A percentile compares a stretch with the other conserved stretches of the same genome.
These are phyloP conservation scores for Caloenas nicobarica DNA, from an alignment of 2,113 vertebrate species.

Conservation along the genomic window DNA sequence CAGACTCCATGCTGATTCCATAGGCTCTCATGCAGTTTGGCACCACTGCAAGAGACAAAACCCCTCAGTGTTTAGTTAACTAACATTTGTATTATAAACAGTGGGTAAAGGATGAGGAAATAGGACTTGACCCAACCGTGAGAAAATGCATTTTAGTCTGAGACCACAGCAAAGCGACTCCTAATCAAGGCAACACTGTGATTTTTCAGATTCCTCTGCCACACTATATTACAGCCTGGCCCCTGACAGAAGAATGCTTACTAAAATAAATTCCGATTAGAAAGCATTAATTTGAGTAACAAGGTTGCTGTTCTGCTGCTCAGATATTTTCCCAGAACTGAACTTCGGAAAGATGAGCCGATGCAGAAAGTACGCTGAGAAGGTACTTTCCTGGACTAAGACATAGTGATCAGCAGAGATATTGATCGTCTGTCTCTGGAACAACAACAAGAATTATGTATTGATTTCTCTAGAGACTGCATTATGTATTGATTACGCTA, in stretches of 20 bases:
- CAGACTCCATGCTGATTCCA: not conserved
- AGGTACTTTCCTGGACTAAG: conserved; percentile 32
- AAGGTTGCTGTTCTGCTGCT: not conserved
- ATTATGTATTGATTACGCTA: conserved; percentile 35
- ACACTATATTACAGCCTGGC: not conserved
- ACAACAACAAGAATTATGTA: conserved; percentile 54
- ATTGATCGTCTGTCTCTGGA: conserved; percentile 32
- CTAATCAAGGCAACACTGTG: conserved; percentile 3
- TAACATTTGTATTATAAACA: conserved; percentile 66
- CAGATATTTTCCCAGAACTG: conserved; percentile 23
- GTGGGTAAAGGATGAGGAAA: conserved; percentile 53
- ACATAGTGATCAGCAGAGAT: conserved; percentile 29
- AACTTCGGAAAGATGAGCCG: conserved; percentile 13
- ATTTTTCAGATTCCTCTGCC: conserved; percentile 39
- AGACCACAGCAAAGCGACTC: conserved; percentile 53
- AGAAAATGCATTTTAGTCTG: conserved; percentile 56
- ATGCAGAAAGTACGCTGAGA: not conserved
- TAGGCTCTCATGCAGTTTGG: not conserved
- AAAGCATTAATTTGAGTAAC: conserved; percentile 40
- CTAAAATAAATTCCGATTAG: conserved; percentile 28
- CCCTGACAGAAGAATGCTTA: not conserved
- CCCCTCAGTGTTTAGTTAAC: conserved; percentile 59
- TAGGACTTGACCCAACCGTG: conserved; percentile 15
- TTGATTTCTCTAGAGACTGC: conserved; percentile 60
- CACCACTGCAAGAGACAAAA: conserved; percentile 17